Evolutionary conservation across 1,140 invertebrate genomes (phyloP).

Genomic region (Plodia interpunctella): DNA sequence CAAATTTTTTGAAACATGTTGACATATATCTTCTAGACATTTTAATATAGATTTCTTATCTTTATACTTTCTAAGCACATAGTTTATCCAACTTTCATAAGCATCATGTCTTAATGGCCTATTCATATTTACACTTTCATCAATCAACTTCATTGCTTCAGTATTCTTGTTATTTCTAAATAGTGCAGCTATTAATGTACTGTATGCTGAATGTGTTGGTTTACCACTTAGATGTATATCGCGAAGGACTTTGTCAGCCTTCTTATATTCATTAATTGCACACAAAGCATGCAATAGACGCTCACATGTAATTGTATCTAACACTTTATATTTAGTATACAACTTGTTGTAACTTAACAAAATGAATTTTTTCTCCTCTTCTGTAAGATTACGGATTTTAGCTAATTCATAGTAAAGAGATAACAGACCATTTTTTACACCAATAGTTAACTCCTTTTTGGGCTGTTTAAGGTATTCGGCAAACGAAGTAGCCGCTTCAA

Average conservation of each 20-base stretch:
- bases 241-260: constrained; percentile 79
- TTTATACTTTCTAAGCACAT: constrained; percentile 66
- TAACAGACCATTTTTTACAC: constrained; percentile 76
- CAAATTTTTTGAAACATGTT: constrained; percentile 58
- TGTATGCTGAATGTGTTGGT: constrained; percentile 58
- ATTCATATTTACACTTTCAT: constrained; percentile 52
- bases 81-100: constrained; percentile 68
- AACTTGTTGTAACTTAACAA: constrained; percentile 75
- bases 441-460: constrained; percentile 73
- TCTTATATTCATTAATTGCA: constrained; percentile 80
- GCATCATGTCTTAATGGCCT: constrained; percentile 35
- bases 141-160: constrained; percentile 76
- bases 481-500: constrained; percentile 77
- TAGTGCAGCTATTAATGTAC: constrained; percentile 71
- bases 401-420: constrained; percentile 68
- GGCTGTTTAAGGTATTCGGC: constrained; percentile 74
- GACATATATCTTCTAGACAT: constrained; percentile 72
- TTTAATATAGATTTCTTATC: constrained; percentile 52
- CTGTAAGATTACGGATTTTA: constrained; percentile 49
- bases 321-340: constrained; percentile 73
- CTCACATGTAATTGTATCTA: constrained; percentile 79
- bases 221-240: constrained; percentile 71
- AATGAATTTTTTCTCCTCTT: constrained; percentile 77
- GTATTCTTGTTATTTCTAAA: constrained; percentile 77
- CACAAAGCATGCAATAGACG: constrained; percentile 79